These are phyloP conservation scores for Ladona fulva DNA, from an alignment of 1,140 invertebrate species.

Conservation along the genomic window DNA sequence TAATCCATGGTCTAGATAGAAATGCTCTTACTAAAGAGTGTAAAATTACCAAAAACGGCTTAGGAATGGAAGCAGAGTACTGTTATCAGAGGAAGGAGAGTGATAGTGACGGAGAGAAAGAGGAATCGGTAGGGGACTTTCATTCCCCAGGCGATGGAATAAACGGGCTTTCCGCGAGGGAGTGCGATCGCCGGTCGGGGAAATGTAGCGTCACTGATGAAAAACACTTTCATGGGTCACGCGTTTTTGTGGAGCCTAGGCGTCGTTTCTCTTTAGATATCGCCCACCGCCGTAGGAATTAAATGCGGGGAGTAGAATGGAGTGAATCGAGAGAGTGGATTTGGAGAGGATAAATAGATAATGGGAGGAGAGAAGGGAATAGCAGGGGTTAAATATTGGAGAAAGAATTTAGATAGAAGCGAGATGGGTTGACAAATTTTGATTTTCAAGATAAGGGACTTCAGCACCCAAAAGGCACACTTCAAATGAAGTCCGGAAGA, in stretches of 20 bases:
- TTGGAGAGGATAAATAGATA: background rate
- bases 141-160: too few relatives aligned
- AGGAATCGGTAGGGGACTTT: too few relatives aligned
- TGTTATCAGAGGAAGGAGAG: background rate
- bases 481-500: too few relatives aligned
- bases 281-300: background rate
- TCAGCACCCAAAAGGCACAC: too few relatives aligned
- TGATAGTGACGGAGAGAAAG: background rate
- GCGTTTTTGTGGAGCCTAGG: background rate
- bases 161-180: background rate
- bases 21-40: too few relatives aligned
- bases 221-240: constrained; percentile 2
- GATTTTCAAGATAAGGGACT: too few relatives aligned
- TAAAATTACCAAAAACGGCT: too few relatives aligned
- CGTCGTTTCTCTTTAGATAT: background rate
- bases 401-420: background rate
- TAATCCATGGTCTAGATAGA: too few relatives aligned
- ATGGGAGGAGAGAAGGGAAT: background rate
- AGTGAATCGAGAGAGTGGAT: too few relatives aligned
- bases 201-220: constrained; percentile 9
- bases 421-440: background rate
- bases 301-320: background rate
- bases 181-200: background rate
- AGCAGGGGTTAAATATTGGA: background rate
- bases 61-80: too few relatives aligned